Percentiles rank a stretch among this genome's conserved stretches.
Conservation (phyloP, 2,797 vertebrate species). For the Garrulus glandarius region DNA sequence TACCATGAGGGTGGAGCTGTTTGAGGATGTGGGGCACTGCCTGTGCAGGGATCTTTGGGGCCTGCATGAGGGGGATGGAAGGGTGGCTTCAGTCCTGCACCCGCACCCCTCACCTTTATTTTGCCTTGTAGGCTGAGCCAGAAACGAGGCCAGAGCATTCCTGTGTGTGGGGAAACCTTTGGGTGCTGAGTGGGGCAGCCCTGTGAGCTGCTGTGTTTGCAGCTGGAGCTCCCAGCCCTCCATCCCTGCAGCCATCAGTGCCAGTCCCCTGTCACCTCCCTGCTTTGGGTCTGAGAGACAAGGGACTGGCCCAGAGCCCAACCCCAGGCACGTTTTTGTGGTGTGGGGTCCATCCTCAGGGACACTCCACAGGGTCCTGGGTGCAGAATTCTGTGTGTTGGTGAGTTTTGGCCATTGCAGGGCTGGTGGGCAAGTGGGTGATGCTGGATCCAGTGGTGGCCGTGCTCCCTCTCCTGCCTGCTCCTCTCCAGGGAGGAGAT, state of each 20-base stretch:
- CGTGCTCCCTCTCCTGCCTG: fast-evolving
- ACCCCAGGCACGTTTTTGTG: fast-evolving
- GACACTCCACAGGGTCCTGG: fast-evolving
- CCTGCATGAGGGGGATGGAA: not conserved
- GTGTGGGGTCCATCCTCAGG: not conserved
- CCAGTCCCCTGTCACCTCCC: not conserved
- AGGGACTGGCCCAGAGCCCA: not conserved
- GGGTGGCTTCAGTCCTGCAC: not conserved
- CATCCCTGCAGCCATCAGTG: not conserved
- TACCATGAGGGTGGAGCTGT: not conserved
- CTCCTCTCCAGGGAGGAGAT: not conserved
- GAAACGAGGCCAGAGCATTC: not conserved
- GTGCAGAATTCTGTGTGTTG: not conserved
- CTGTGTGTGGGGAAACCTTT: not conserved
- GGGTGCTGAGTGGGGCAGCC: not conserved
- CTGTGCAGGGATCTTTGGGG: not conserved
- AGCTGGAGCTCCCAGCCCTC: not conserved
- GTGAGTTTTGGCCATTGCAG: not conserved
- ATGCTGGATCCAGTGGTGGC: not conserved
- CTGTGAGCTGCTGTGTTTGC: not conserved
- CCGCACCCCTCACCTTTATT: not conserved
- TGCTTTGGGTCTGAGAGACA: not conserved
- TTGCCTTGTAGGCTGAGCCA: not conserved
- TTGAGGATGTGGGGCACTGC: not conserved
- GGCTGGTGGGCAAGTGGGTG: fast-evolving